A percentile compares a stretch with the other conserved stretches of the same genome.
These are phyloP conservation scores for Vanacampus margaritifer DNA, from an alignment of 2,113 vertebrate genomes.

Conservation along the genomic window DNA sequence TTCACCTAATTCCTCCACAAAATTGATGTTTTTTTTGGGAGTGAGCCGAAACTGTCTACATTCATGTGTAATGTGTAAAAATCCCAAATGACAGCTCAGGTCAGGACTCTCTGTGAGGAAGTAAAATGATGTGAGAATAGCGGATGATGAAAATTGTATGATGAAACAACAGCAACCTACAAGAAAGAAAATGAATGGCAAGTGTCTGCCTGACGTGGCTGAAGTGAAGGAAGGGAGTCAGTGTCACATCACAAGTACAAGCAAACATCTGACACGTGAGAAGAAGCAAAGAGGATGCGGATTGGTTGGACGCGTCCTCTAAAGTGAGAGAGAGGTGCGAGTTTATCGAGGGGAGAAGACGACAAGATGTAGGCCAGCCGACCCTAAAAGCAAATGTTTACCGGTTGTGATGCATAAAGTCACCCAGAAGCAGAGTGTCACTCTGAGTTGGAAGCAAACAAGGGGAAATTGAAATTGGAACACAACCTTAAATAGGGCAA, in stretches of 20 bases:
- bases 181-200: background rate
- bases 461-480: constrained; percentile 25
- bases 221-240: background rate
- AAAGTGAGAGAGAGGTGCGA: constrained; percentile 9
- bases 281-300: constrained; percentile 4
- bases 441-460: constrained; percentile 67
- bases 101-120: background rate
- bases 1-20: background rate
- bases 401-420: constrained; percentile 69
- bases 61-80: background rate
- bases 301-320: constrained; percentile 27
- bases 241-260: background rate
- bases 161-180: background rate
- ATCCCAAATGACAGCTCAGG: background rate
- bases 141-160: no score
- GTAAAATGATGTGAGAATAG: background rate
- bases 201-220: background rate
- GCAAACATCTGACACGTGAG: background rate
- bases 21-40: background rate
- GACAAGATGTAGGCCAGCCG: constrained; percentile 28
- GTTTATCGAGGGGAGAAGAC: constrained; percentile 10
- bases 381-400: constrained; percentile 65
- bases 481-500: background rate
- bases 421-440: constrained; percentile 71
- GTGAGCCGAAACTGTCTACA: background rate